These are phyloP conservation scores for Cyphomyrus discorhynchus DNA, from an alignment of 2,113 vertebrate species.

Conservation along the genomic window DNA sequence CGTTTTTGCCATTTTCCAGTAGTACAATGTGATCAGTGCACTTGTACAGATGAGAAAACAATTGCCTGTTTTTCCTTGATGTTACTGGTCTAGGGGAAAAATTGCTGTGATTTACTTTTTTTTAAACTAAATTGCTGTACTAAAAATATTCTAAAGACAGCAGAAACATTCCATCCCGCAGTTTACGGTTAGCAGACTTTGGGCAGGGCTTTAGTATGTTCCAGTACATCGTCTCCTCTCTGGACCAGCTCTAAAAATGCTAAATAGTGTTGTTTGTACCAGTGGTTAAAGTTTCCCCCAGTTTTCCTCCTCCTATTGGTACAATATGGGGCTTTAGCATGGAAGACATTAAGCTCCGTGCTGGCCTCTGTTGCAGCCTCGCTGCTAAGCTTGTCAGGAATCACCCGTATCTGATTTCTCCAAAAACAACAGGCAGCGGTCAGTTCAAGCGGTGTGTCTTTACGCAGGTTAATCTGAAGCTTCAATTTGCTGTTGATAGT, in stretches of 20 bases:
- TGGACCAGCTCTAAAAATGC: background rate
- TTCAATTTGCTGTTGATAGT: background rate
- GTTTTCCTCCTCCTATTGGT: background rate
- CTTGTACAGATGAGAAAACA: background rate
- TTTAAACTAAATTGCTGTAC: background rate
- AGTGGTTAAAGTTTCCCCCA: background rate
- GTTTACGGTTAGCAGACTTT: background rate
- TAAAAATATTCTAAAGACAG: background rate
- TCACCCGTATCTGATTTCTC: background rate
- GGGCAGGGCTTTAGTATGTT: background rate
- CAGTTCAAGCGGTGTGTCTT: background rate
- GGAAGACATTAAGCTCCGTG: background rate
- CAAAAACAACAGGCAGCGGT: background rate
- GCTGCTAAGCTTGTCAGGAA: background rate
- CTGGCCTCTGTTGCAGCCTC: background rate
- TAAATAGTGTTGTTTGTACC: background rate
- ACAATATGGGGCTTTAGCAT: background rate
- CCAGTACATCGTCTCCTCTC: background rate
- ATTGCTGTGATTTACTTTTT: background rate
- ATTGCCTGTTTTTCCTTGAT: background rate
- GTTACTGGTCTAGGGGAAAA: background rate
- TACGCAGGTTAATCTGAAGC: background rate
- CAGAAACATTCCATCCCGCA: background rate
- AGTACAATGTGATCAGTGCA: background rate
- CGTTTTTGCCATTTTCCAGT: background rate